phyloP scores from a whole-genome alignment of 1,140 invertebrate species.

The Drosophila lini region DNA sequence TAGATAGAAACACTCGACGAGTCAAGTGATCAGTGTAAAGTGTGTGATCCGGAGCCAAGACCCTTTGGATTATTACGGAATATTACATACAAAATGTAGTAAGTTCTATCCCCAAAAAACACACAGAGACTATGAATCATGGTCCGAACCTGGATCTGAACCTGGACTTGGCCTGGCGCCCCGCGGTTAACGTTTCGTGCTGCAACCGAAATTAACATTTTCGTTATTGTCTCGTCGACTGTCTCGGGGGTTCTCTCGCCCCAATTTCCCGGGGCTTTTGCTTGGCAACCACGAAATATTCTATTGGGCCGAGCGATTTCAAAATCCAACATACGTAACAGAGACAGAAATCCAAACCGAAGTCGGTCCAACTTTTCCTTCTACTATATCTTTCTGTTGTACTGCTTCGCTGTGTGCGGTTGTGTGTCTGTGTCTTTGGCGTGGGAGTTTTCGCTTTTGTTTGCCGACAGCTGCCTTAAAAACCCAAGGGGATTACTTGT shows the following conservation, averaged over 20 bases:
- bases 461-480: slow-evolving; percentile 48
- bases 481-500: slow-evolving; percentile 31
- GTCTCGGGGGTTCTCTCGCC: slow-evolving; percentile 52
- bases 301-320: slow-evolving; percentile 70
- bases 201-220: slow-evolving; percentile 68
- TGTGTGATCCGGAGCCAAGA: slow-evolving; percentile 31
- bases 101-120: slow-evolving; percentile 40
- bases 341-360: slow-evolving; percentile 21
- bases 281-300: slow-evolving; percentile 78
- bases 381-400: slow-evolving; percentile 35
- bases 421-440: slow-evolving; percentile 41
- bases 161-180: slow-evolving; percentile 40
- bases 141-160: slow-evolving; percentile 23
- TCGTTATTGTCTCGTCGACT: slow-evolving; percentile 48
- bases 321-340: slow-evolving; percentile 61
- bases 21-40: slow-evolving; percentile 25
- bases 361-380: slow-evolving; percentile 46
- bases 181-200: slow-evolving; percentile 53
- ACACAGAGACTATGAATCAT: slow-evolving; percentile 53
- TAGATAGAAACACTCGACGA: slow-evolving; percentile 8
- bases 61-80: slow-evolving; percentile 45
- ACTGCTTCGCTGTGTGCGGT: slow-evolving; percentile 11
- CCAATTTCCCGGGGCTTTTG: slow-evolving; percentile 47
- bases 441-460: slow-evolving; percentile 74
- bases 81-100: slow-evolving; percentile 61